Percentiles rank a stretch among this genome's conserved stretches.
These are phyloP conservation scores for Sciurus niger DNA, from an alignment of 2,113 vertebrate genomes.

Conservation along the genomic window DNA sequence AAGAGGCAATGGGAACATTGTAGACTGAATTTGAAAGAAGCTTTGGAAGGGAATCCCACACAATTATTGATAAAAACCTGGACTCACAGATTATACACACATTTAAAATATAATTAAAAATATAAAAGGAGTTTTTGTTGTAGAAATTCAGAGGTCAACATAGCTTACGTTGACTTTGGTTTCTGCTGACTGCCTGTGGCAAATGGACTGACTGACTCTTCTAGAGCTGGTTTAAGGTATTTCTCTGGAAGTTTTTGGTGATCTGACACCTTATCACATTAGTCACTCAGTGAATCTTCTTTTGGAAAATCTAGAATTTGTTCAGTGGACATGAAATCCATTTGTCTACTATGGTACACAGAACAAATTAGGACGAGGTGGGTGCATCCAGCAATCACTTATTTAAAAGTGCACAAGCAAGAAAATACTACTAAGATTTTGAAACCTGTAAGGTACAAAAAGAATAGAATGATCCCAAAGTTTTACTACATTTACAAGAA, in stretches of 20 bases:
- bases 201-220: neutral
- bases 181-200: neutral
- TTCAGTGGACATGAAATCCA: neutral
- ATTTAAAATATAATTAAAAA: constrained; percentile 3
- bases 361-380: neutral
- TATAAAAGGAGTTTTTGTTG: neutral
- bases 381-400: neutral
- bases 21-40: neutral
- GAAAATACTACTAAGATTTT: neutral
- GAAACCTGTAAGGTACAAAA: neutral
- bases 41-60: neutral
- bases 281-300: neutral
- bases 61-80: neutral
- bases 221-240: neutral
- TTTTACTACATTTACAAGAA: neutral
- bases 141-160: neutral
- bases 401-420: neutral
- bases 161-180: neutral
- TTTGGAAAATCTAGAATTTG: neutral
- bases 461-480: neutral
- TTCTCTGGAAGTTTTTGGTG: neutral
- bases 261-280: neutral
- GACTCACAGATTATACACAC: neutral
- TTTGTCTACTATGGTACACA: neutral
- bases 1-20: neutral